These are phyloP conservation scores for Oxyura jamaicensis DNA, from an alignment of 2,113 vertebrate species.

Conservation along the genomic window DNA sequence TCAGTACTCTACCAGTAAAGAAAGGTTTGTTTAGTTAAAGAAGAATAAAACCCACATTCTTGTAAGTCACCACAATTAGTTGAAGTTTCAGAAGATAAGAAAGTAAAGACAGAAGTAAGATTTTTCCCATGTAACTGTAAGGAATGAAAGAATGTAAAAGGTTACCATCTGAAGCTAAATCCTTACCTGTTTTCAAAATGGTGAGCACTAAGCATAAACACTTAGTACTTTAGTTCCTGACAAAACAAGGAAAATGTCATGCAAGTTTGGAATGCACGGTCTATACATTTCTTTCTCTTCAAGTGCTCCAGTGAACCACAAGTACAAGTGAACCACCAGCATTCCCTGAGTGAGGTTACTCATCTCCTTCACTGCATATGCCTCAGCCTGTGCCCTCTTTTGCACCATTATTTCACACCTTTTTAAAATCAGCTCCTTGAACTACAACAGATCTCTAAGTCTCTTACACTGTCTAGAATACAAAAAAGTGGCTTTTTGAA, in stretches of 20 bases:
- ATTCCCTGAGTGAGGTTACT: neutral
- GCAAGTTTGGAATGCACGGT: neutral
- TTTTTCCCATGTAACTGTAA: neutral
- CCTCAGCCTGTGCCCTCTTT: neutral
- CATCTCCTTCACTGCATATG: neutral
- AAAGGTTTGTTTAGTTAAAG: neutral
- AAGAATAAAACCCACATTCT: neutral
- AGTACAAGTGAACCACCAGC: neutral
- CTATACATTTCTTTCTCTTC: neutral
- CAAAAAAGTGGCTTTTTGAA: neutral
- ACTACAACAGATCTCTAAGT: neutral
- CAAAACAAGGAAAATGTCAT: neutral
- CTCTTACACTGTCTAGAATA: neutral
- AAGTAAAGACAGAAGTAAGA: neutral
- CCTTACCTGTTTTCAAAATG: neutral
- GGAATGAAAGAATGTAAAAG: neutral
- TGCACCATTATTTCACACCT: constrained; percentile 23
- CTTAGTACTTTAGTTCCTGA: neutral
- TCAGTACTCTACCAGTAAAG: neutral
- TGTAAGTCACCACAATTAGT: neutral
- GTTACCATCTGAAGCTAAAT: neutral
- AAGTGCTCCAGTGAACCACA: neutral
- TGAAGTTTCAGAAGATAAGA: neutral
- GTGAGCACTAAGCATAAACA: neutral
- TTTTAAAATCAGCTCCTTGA: neutral